These are phyloP conservation scores for Pterocles burchelli DNA, from an alignment of 2,113 vertebrate species.

Conservation along the genomic window DNA sequence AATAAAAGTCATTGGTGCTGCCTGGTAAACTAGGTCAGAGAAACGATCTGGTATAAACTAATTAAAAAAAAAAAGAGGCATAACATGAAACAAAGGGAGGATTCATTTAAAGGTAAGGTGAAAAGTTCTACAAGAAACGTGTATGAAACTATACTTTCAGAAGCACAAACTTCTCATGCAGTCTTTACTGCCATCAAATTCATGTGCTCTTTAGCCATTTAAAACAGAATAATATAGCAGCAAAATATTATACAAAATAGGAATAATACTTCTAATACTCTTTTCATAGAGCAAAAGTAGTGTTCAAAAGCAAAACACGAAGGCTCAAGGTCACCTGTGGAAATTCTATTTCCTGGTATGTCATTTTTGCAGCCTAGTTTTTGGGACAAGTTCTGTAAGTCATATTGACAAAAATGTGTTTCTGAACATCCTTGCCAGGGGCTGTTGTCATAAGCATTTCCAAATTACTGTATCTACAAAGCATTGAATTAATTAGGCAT, in stretches of 20 bases:
- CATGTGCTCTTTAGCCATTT: background rate
- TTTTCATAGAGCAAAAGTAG: background rate
- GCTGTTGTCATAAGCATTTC: constrained; percentile 36
- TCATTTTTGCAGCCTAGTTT: background rate
- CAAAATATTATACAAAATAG: background rate
- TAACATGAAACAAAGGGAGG: background rate
- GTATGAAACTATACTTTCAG: background rate
- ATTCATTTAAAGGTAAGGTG: background rate
- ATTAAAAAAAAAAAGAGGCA: background rate
- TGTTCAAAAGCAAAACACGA: background rate
- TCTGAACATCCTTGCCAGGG: background rate
- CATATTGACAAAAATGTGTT: background rate
- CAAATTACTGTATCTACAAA: constrained; percentile 48
- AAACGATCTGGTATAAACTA: background rate
- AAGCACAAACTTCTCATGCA: background rate
- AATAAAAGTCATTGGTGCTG: background rate
- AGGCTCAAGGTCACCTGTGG: background rate
- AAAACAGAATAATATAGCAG: background rate
- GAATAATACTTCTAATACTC: background rate
- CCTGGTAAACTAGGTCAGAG: background rate
- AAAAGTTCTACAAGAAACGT: background rate
- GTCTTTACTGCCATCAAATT: background rate
- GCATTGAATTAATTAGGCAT: constrained; percentile 33
- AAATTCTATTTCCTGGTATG: background rate
- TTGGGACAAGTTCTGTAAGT: constrained; percentile 12